Percentiles rank a stretch among this genome's conserved stretches.
Evolutionary conservation across 2,888 invertebrate genomes (phyloP).

Genomic region (Clitarchus hookeri): DNA sequence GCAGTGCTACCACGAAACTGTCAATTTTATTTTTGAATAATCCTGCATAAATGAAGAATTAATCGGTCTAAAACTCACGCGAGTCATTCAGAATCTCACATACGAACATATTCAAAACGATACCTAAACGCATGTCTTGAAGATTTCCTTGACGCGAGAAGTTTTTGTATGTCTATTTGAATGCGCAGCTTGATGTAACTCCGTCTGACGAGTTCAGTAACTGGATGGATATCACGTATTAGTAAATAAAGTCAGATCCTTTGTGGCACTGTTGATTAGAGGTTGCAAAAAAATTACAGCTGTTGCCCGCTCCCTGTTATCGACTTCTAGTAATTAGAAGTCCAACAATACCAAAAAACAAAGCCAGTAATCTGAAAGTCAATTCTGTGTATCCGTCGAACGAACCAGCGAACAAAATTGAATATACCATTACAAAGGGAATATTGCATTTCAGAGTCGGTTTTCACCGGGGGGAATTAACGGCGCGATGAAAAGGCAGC

Average conservation of each 20-base stretch:
- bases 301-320: not conserved
- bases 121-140: no score
- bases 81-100: no score
- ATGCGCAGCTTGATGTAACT: no score
- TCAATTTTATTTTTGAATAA: no score
- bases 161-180: no score
- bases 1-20: no score
- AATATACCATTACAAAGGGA: not conserved
- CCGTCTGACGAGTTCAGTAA: no score
- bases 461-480: not conserved
- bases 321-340: constrained; percentile 1
- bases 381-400: not conserved
- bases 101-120: no score
- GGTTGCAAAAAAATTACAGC: not conserved
- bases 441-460: not conserved
- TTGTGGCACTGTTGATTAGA: not conserved
- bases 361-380: constrained; percentile 1
- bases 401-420: not conserved
- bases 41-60: no score
- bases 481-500: not conserved
- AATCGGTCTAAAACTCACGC: no score
- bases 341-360: not conserved
- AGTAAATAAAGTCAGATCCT: not conserved
- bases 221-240: no score
- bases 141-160: no score